Base-by-base conservation (phyloP, 2,888 invertebrate species). In the Kryphioiulus occultus region DNA sequence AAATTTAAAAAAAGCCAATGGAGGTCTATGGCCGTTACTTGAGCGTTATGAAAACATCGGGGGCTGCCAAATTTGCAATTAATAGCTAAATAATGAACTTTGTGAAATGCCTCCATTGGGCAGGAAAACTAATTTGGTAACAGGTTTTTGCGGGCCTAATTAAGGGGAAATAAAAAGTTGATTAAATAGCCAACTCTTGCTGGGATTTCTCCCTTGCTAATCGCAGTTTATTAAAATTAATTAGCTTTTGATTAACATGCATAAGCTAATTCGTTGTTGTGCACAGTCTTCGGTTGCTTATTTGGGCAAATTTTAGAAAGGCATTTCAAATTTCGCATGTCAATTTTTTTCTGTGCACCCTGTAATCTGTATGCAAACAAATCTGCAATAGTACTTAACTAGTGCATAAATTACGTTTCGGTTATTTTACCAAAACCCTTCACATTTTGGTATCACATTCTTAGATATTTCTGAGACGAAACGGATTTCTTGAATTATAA, bases 41-140 rank as follows among this genome's bases (percentile, higher is more conserved):
- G 26, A 68, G 68, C 26, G n/a, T 30, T 10, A 15, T 10, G 12
- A 68, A 26, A 68, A 68, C 26, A 68, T 26, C 59, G n/a, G 22
- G 26, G 68, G 68, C 1, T 68, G 68, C 26, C 26, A 68, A 26
- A 68, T 26, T 68, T 68, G 26, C 68, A 68, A 68, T 68, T 68
- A 68, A 68, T 68, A 26, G n/a, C 68, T 26, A 10, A 26, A n/a
- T 68, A 26, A 68, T 68, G 68, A 68, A 68, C 10, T 12, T 12
- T 5, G 26, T 68, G 26, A 68, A 26, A 68, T n/a, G 53, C 53
- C 4, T 68, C 68, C 68, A 26, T 26, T 68, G 68, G 26, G 68
- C 68, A 68, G 68, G 26, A 68, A 68, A 68, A 26, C 68, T 68
- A 68, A 68, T 68, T 68, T 68, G 26, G 68, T 68, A 68, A 12